These are phyloP conservation scores for Ctenosaura bakeri DNA, from an alignment of 2,797 vertebrate genomes.

Conservation along the genomic window DNA sequence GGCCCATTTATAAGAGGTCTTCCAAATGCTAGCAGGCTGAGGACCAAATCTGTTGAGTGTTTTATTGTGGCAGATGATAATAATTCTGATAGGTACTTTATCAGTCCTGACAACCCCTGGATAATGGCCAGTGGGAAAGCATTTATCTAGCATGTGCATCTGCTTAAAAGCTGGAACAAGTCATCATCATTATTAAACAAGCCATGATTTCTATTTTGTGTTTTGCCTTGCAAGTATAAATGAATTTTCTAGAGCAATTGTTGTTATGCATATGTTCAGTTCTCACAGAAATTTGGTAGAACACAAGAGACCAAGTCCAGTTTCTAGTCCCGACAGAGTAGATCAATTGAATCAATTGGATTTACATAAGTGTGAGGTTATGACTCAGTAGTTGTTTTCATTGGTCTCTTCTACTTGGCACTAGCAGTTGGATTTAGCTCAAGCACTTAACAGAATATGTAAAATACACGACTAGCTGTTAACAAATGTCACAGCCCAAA, in stretches of 20 bases:
- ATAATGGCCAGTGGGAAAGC: slow-evolving; percentile 53
- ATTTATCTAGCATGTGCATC: slow-evolving; percentile 70
- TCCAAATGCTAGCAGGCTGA: slow-evolving; percentile 2
- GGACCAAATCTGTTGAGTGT: slow-evolving; percentile 45
- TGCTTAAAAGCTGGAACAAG: slow-evolving; percentile 71
- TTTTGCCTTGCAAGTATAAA: slow-evolving; percentile 56
- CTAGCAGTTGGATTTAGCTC: too few relatives aligned
- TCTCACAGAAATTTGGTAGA: slow-evolving; percentile 24
- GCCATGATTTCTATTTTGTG: slow-evolving; percentile 45
- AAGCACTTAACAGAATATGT: slow-evolving; percentile 28
- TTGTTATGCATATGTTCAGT: slow-evolving; percentile 45
- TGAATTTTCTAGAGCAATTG: slow-evolving; percentile 62
- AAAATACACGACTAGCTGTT: slow-evolving; percentile 25
- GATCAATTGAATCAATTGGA: too few relatives aligned
- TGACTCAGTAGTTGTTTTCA: too few relatives aligned
- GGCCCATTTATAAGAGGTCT: background rate
- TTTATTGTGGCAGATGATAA: slow-evolving; percentile 61
- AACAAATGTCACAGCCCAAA: slow-evolving; percentile 8
- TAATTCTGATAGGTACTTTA: slow-evolving; percentile 62
- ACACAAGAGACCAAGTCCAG: background rate
- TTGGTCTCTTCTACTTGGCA: too few relatives aligned
- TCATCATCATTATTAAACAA: slow-evolving; percentile 68
- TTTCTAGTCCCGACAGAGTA: too few relatives aligned
- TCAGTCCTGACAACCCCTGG: slow-evolving; percentile 58
- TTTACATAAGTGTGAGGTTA: too few relatives aligned